A percentile compares a stretch with the other conserved stretches of the same genome.
Conservation (phyloP, 1,140 invertebrate species). For the Proctacanthus coquilletti region DNA sequence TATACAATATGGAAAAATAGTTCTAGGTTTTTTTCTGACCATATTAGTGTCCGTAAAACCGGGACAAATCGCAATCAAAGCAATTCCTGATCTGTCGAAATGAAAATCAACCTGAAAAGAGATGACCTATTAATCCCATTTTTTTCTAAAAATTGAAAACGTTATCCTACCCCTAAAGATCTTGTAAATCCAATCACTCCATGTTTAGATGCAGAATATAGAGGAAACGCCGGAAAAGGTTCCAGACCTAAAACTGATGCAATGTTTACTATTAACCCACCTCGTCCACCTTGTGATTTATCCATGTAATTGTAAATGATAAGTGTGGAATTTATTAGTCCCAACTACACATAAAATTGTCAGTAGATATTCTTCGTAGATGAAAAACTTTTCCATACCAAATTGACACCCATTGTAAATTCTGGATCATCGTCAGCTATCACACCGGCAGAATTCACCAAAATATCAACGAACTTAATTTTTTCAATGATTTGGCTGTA, state of each 20-base stretch:
- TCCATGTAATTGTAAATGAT: constrained; percentile 33
- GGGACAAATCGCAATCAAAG: constrained; percentile 23
- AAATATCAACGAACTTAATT: constrained; percentile 19
- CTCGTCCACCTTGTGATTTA: constrained; percentile 39
- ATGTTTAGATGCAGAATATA: constrained; percentile 33
- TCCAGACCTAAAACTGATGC: constrained; percentile 41
- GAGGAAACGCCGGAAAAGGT: constrained; percentile 22
- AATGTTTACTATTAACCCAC: constrained; percentile 47
- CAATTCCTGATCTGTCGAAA: constrained; percentile 11
- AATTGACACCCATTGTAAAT: constrained; percentile 25
- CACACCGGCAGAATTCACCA: constrained; percentile 26
- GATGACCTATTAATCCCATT: background rate
- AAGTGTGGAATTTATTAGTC: constrained; percentile 21
- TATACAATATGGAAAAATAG: no score
- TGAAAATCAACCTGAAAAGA: background rate
- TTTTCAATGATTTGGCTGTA: constrained; percentile 17
- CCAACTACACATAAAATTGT: constrained; percentile 11
- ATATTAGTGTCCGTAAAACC: constrained; percentile 12
- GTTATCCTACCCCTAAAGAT: constrained; percentile 19
- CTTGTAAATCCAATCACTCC: constrained; percentile 32
- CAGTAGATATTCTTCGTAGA: background rate
- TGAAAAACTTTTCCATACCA: constrained; percentile 9
- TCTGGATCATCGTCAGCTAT: constrained; percentile 22
- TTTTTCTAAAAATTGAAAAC: background rate
- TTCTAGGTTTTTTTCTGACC: background rate